These are phyloP conservation scores for Anhinga rufa DNA, from an alignment of 2,113 vertebrate species.

Conservation along the genomic window DNA sequence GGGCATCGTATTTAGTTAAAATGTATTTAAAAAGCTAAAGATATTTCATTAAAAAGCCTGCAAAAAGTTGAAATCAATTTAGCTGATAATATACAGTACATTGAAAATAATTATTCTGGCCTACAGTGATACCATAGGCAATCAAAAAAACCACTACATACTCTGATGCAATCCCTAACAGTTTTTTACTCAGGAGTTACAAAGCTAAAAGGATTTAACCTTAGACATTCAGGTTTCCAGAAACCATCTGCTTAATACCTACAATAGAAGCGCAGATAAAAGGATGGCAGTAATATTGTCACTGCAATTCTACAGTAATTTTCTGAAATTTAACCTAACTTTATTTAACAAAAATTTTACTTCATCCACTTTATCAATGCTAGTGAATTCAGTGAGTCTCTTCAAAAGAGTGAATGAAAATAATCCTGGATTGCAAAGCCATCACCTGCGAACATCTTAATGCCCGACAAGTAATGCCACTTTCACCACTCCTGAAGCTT, in stretches of 20 bases:
- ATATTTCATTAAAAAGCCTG: not conserved
- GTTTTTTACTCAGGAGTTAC: not conserved
- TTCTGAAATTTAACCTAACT: not conserved
- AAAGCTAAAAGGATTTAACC: not conserved
- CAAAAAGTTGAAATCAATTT: not conserved
- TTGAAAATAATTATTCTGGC: not conserved
- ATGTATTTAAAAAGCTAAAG: not conserved
- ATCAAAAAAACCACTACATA: not conserved
- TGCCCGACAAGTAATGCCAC: not conserved
- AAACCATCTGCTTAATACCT: not conserved
- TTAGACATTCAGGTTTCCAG: not conserved
- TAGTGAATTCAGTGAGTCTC: not conserved
- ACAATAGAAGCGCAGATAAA: not conserved
- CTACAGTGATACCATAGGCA: not conserved
- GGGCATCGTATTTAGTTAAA: not conserved
- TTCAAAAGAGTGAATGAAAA: not conserved
- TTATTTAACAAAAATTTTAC: not conserved
- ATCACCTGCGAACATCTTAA: not conserved
- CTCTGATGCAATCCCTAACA: not conserved
- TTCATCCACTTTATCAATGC: not conserved
- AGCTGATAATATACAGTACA: not conserved
- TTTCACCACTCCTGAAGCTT: not conserved
- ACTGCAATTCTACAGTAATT: not conserved
- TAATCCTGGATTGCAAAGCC: not conserved
- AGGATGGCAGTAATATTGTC: too few relatives aligned